A percentile compares a stretch with the other conserved stretches of the same genome.
Conservation (phyloP, 2,888 invertebrate species). For the Ptilodon capucinus region DNA sequence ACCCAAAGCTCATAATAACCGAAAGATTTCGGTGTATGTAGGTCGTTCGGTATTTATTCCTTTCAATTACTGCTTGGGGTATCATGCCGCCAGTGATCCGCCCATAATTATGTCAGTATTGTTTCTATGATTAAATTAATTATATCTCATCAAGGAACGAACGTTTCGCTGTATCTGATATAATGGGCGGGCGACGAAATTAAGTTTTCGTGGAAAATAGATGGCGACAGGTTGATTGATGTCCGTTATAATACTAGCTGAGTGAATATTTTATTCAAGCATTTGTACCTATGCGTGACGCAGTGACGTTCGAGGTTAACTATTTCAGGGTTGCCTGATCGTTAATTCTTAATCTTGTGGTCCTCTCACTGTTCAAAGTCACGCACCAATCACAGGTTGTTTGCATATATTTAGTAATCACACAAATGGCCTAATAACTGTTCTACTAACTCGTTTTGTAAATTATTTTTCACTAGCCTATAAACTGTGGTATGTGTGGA, state of each 20-base stretch:
- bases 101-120: conserved; percentile 27
- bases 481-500: not conserved
- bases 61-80: conserved; percentile 14
- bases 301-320: conserved; percentile 62
- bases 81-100: conserved; percentile 13
- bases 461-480: not conserved
- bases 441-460: not conserved
- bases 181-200: conserved; percentile 56
- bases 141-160: conserved; percentile 40
- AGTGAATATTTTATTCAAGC: conserved; percentile 72
- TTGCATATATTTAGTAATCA: conserved; percentile 39
- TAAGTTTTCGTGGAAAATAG: conserved; percentile 70
- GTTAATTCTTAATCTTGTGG: conserved; percentile 63
- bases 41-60: conserved; percentile 4
- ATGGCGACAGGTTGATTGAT: conserved; percentile 72
- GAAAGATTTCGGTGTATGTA: no score
- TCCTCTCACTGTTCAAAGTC: conserved; percentile 58
- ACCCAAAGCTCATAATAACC: no score
- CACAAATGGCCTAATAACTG: conserved; percentile 6
- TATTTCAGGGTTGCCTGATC: conserved; percentile 65
- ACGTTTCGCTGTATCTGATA: conserved; percentile 39
- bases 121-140: conserved; percentile 38
- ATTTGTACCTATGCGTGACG: conserved; percentile 63
- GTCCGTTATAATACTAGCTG: conserved; percentile 66
- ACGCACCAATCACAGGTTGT: conserved; percentile 52